These are phyloP conservation scores for Hydrochoerus hydrochaeris DNA, from an alignment of 2,113 vertebrate species.

Conservation along the genomic window DNA sequence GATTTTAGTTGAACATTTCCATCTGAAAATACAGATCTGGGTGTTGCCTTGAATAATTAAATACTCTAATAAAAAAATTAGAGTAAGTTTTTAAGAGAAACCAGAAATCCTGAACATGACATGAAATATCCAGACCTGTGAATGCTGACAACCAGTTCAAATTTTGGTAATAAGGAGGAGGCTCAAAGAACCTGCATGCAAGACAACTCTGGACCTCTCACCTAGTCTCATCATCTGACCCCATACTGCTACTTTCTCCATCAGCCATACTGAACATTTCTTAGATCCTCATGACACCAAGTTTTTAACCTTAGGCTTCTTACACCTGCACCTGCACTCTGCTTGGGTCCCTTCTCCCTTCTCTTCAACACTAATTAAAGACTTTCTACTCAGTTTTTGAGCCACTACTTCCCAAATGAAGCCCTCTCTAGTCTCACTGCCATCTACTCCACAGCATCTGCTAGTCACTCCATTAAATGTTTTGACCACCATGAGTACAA, in stretches of 20 bases:
- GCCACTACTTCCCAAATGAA: neutral
- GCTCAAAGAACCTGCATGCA: neutral
- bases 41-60: neutral
- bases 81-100: conserved; percentile 10
- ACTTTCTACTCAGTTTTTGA: neutral
- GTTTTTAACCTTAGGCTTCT: neutral
- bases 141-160: conserved; percentile 29
- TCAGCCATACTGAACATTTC: neutral
- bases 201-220: neutral
- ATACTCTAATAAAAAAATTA: neutral
- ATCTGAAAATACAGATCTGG: conserved; percentile 1
- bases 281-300: neutral
- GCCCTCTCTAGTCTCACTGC: neutral
- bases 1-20: neutral
- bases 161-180: neutral
- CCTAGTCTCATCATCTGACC: neutral
- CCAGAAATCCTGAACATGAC: neutral
- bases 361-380: neutral
- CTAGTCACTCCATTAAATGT: neutral
- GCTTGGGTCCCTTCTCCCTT: neutral
- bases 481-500: neutral
- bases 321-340: neutral
- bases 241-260: neutral
- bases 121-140: neutral
- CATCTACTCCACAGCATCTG: neutral